These are phyloP conservation scores for Alviniconcha strummeri DNA, from an alignment of 2,888 invertebrate genomes.

Conservation along the genomic window DNA sequence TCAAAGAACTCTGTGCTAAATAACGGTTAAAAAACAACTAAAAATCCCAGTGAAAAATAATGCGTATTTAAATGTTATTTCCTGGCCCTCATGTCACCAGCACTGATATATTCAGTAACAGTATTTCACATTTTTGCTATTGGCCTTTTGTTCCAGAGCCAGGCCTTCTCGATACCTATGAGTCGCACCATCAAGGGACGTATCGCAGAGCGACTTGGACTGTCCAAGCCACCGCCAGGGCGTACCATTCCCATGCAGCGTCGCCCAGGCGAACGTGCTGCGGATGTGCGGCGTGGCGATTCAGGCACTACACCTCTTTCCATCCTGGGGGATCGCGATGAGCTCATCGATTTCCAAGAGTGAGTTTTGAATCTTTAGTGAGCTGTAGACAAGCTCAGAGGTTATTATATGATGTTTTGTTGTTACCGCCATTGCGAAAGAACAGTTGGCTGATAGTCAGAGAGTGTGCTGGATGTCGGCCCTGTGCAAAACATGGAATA, in stretches of 20 bases:
- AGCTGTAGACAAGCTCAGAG: too few relatives aligned
- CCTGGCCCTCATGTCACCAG: too few relatives aligned
- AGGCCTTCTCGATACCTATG: constrained; percentile 22
- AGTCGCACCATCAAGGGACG: constrained; percentile 39
- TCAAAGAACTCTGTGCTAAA: too few relatives aligned
- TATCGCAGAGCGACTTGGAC: constrained; percentile 63
- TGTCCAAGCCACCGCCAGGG: constrained; percentile 61
- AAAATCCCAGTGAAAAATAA: too few relatives aligned
- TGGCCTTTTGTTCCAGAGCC: constrained; percentile 14
- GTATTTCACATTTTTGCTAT: too few relatives aligned
- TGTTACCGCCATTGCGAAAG: background rate
- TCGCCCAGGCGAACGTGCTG: constrained; percentile 28
- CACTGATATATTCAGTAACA: too few relatives aligned
- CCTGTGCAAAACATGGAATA: too few relatives aligned
- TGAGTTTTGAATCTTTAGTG: constrained; percentile 25
- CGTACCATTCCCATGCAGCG: constrained; percentile 65
- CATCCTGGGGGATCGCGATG: constrained; percentile 75
- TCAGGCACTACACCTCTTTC: constrained; percentile 52
- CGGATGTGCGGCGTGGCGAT: constrained; percentile 20
- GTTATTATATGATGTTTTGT: background rate
- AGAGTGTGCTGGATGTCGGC: too few relatives aligned
- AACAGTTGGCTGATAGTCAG: too few relatives aligned
- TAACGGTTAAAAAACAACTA: too few relatives aligned
- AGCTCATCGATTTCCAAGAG: constrained; percentile 73
- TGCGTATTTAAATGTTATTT: too few relatives aligned